Evolutionary conservation across 1,140 invertebrate genomes (phyloP).

Genomic region (Eciton burchellii): DNA sequence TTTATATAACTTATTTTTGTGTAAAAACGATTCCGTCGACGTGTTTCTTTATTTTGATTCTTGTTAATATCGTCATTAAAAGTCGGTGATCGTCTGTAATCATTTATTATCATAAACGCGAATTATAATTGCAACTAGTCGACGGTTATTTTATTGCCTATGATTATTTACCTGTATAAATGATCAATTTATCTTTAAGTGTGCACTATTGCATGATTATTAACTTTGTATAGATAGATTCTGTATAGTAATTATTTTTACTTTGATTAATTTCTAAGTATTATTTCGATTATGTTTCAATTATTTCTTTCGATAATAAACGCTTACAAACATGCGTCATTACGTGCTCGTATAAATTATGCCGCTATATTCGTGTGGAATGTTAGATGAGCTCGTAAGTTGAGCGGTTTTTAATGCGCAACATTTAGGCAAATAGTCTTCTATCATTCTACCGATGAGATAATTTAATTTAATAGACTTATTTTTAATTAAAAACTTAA

Average conservation of each 20-base stretch:
- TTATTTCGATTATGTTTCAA: not conserved
- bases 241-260: not conserved
- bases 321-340: not conserved
- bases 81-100: conserved; percentile 15
- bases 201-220: not conserved
- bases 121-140: not conserved
- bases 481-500: too few species aligned
- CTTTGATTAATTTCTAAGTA: not conserved
- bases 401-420: not conserved
- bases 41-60: conserved; percentile 18
- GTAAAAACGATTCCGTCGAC: not conserved
- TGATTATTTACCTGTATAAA: not conserved
- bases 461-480: not conserved
- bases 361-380: not conserved
- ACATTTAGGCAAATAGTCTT: not conserved
- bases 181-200: conserved; percentile 4
- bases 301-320: not conserved
- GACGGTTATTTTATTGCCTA: not conserved
- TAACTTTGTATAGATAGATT: conserved; percentile 2
- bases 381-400: not conserved
- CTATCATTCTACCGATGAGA: not conserved
- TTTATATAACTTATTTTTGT: not conserved
- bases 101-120: not conserved
- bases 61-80: conserved; percentile 32
- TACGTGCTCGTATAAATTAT: not conserved